Conservation (phyloP, 2,113 vertebrate genomes). For the Reinhardtius hippoglossoides region DNA sequence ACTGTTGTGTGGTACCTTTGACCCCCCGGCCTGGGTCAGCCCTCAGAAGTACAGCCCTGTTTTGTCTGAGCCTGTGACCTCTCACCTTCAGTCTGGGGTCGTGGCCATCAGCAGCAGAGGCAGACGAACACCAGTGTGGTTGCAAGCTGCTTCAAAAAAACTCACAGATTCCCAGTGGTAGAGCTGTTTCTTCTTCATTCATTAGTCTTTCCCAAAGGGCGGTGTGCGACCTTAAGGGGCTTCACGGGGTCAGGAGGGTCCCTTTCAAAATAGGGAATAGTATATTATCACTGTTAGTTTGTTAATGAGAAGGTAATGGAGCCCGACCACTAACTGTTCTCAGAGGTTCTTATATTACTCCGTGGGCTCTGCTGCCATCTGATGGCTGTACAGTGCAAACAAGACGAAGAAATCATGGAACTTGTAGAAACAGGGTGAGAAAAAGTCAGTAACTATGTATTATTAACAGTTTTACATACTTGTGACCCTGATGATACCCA, state of each 20-base stretch:
- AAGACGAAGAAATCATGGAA: neutral
- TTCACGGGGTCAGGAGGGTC: neutral
- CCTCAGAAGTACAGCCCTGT: slow-evolving; percentile 45
- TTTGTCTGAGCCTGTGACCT: slow-evolving; percentile 51
- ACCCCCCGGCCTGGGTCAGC: slow-evolving; percentile 19
- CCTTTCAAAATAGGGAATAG: neutral
- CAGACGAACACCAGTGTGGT: slow-evolving; percentile 20
- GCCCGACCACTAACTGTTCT: neutral
- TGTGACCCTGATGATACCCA: too few relatives aligned
- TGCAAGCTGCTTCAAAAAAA: slow-evolving; percentile 35
- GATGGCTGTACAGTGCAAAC: neutral
- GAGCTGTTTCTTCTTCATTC: slow-evolving; percentile 49
- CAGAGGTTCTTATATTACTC: neutral
- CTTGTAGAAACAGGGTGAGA: neutral
- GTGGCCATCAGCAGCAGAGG: slow-evolving; percentile 33
- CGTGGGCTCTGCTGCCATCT: slow-evolving; percentile 26
- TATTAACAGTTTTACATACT: too few relatives aligned
- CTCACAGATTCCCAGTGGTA: neutral
- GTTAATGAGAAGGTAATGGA: accelerated
- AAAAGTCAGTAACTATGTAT: too few relatives aligned
- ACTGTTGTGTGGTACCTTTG: slow-evolving; percentile 43
- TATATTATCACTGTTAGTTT: slow-evolving; percentile 11
- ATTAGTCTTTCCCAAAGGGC: slow-evolving; percentile 22
- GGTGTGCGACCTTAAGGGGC: neutral
- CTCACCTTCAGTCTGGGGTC: slow-evolving; percentile 32